These are phyloP conservation scores for Scleropages formosus DNA, from an alignment of 2,797 vertebrate species.

Conservation along the genomic window DNA sequence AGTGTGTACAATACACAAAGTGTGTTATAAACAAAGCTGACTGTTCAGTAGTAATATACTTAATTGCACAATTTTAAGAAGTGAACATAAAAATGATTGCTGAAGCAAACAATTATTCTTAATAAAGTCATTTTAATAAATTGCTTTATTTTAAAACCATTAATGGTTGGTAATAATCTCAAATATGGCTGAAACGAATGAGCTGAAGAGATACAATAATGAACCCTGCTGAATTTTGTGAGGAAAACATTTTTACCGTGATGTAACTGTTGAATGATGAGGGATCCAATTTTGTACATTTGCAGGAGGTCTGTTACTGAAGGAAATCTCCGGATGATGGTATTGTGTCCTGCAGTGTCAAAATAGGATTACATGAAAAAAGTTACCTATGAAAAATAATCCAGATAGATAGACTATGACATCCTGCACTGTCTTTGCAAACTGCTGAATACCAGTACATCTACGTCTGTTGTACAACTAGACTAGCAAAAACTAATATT, in stretches of 20 bases:
- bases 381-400: no score
- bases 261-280: no score
- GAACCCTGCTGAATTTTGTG: no score
- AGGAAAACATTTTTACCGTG: no score
- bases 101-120: not conserved
- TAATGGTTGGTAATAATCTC: not conserved
- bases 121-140: not conserved
- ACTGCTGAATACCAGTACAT: not conserved
- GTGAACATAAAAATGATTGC: conserved; percentile 26
- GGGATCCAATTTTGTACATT: no score
- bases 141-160: no score
- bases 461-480: not conserved
- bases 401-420: not conserved
- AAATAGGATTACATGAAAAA: not conserved
- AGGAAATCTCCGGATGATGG: conserved; percentile 14
- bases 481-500: not conserved
- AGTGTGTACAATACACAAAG: conserved; percentile 35
- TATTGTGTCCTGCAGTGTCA: not conserved
- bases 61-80: not conserved
- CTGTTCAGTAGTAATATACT: conserved; percentile 23
- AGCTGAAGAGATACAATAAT: no score
- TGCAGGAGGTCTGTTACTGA: not conserved
- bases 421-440: not conserved
- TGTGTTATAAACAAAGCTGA: conserved; percentile 38
- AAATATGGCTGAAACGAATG: no score